Percentiles rank a stretch among this genome's conserved stretches.
Conservation (phyloP, 1,140 invertebrate genomes). For the Drosophila quadrilineata region DNA sequence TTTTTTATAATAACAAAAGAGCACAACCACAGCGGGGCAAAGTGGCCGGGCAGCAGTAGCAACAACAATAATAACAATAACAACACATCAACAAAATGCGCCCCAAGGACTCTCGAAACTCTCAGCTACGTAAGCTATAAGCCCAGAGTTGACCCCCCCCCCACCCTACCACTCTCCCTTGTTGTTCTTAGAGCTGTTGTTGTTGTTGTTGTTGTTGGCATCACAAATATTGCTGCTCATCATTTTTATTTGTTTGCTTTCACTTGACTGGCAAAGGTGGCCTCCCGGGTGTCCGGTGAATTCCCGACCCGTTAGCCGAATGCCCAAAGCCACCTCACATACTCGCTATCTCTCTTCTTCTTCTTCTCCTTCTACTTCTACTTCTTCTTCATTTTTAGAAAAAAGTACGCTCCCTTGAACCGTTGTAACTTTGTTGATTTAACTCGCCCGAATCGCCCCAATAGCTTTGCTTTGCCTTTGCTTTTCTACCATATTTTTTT, state of each 20-base stretch:
- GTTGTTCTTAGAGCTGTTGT: background rate
- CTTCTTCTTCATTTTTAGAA: too few relatives aligned
- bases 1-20: constrained; percentile 57
- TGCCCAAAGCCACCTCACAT: background rate
- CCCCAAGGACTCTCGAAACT: constrained; percentile 62
- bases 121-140: constrained; percentile 18
- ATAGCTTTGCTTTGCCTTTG: constrained; percentile 26
- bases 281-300: constrained; percentile 30
- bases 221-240: constrained; percentile 71
- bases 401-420: too few relatives aligned
- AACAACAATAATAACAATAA: constrained; percentile 29
- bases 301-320: background rate
- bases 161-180: too few relatives aligned
- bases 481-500: constrained; percentile 37
- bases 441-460: constrained; percentile 40
- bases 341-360: background rate
- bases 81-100: constrained; percentile 50
- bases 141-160: too few relatives aligned
- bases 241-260: constrained; percentile 78
- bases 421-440: constrained; percentile 57
- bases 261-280: constrained; percentile 47
- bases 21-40: constrained; percentile 13
- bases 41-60: constrained; percentile 19
- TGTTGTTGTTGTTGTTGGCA: constrained; percentile 26
- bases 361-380: background rate